phyloP scores from a whole-genome alignment of 2,797 vertebrate species.

The Phalanger gymnotis region DNA sequence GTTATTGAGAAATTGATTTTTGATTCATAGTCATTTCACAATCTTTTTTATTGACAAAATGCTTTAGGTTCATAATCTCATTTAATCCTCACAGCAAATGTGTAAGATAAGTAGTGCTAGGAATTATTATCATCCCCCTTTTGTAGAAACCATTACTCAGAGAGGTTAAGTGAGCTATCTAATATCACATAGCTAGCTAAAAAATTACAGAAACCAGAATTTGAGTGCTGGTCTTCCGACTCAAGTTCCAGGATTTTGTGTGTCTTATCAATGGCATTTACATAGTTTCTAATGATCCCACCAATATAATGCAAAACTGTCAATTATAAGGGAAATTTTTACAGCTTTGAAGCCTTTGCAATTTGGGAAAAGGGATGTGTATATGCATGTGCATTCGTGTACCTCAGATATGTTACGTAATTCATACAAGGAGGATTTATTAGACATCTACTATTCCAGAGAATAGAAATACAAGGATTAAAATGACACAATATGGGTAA shows the following conservation, averaged over 20 bases:
- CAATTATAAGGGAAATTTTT: constrained; percentile 30
- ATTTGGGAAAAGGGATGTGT: constrained; percentile 8
- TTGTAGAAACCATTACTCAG: background rate
- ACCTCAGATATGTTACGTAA: too few relatives aligned
- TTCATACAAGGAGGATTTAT: background rate
- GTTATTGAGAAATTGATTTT: constrained; percentile 54
- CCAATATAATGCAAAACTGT: constrained; percentile 50
- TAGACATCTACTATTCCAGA: background rate
- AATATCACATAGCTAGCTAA: background rate
- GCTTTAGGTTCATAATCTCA: background rate
- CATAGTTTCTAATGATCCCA: constrained; percentile 15
- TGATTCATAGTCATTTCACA: constrained; percentile 26
- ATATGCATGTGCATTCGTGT: too few relatives aligned
- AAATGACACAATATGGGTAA: background rate
- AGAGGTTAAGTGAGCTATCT: background rate
- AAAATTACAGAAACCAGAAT: background rate
- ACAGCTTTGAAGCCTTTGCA: background rate
- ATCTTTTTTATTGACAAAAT: background rate
- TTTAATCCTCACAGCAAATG: background rate
- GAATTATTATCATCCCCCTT: background rate
- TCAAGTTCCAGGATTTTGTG: background rate
- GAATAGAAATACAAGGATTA: background rate
- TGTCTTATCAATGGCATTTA: background rate
- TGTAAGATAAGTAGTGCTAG: background rate
- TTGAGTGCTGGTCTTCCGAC: background rate